Evolutionary conservation across 1,140 invertebrate genomes (phyloP).

Genomic region (Aphis craccivora): DNA sequence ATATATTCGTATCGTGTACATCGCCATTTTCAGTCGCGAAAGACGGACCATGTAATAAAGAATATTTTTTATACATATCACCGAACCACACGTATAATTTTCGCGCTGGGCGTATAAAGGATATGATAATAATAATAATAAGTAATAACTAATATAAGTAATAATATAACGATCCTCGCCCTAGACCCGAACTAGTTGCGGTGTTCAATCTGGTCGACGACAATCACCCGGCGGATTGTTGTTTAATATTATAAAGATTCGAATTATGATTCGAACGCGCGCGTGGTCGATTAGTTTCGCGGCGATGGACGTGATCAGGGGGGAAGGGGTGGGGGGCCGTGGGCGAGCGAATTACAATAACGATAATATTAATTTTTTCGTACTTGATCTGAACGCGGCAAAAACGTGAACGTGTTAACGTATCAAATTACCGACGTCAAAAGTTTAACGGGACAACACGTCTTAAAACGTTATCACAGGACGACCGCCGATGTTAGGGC

Average conservation of each 20-base stretch:
- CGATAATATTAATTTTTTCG: not conserved
- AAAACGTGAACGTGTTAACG: not conserved
- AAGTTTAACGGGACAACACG: not conserved
- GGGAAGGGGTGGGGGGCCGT: not conserved
- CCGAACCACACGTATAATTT: not conserved
- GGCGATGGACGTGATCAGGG: too few species aligned
- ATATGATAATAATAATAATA: not conserved
- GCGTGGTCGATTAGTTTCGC: not conserved
- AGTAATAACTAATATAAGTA: not conserved
- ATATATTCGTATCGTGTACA: not conserved
- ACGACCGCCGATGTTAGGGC: not conserved
- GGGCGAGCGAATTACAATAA: not conserved
- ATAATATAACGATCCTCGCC: too few species aligned
- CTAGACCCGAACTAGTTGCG: not conserved
- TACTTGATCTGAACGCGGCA: not conserved
- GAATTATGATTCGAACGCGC: not conserved
- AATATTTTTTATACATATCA: not conserved
- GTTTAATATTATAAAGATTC: not conserved
- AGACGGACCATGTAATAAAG: not conserved
- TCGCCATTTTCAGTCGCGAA: not conserved
- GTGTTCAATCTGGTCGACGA: not conserved
- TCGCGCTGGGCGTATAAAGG: not conserved
- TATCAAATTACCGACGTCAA: conserved; percentile 5
- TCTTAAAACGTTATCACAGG: not conserved
- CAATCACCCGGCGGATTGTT: too few species aligned